A percentile compares a stretch with the other conserved stretches of the same genome.
phyloP scores from a whole-genome alignment of 1,140 invertebrate genomes.

The Glossosoma conforme region DNA sequence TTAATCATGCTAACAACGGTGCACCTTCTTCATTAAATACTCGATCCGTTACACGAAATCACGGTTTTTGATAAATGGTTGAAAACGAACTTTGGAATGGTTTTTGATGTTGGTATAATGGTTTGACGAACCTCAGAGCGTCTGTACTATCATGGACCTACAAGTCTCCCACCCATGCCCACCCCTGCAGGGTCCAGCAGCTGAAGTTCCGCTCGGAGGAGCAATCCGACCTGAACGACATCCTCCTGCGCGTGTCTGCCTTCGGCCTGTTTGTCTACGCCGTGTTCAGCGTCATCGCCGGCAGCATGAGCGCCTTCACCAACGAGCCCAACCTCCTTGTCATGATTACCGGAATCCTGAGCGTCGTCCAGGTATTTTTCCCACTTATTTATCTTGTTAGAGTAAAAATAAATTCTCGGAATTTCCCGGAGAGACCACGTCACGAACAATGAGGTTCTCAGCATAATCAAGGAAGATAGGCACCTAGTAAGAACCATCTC shows the following conservation, averaged over 20 bases:
- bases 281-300: slow-evolving; percentile 89
- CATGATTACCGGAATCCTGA: slow-evolving; percentile 82
- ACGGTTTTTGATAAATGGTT: background rate
- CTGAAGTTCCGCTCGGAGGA: slow-evolving; percentile 86
- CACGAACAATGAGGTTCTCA: no score
- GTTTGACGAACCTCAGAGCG: slow-evolving; percentile 37
- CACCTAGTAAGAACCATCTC: no score
- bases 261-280: slow-evolving; percentile 90
- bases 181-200: slow-evolving; percentile 70
- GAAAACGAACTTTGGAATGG: background rate
- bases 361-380: slow-evolving; percentile 73
- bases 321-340: slow-evolving; percentile 83
- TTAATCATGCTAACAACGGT: background rate
- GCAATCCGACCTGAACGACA: slow-evolving; percentile 83
- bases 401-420: no score
- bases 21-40: background rate
- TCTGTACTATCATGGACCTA: slow-evolving; percentile 49
- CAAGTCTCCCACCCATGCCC: slow-evolving; percentile 45
- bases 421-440: no score
- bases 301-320: slow-evolving; percentile 74
- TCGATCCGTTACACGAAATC: background rate
- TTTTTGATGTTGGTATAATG: background rate
- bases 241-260: slow-evolving; percentile 82
- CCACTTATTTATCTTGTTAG: no score
- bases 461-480: no score